Evolutionary conservation across 2,113 vertebrate species (phyloP).

Genomic region (Perca flavescens): DNA sequence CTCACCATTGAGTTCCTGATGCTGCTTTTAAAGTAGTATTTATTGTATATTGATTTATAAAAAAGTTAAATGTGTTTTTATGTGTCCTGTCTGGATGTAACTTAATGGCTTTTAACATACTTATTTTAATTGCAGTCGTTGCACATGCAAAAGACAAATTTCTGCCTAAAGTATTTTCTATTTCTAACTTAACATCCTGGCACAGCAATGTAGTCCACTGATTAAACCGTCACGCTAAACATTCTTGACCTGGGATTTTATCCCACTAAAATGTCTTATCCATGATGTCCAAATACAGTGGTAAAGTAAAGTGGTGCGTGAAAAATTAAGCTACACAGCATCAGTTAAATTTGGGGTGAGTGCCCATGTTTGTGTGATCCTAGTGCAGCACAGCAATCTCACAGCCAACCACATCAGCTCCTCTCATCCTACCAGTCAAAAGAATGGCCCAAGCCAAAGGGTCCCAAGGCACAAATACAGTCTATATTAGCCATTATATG

Average conservation of each 20-base stretch:
- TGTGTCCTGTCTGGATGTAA: no score
- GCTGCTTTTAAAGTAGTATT: no score
- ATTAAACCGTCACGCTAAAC: neutral
- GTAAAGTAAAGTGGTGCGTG: neutral
- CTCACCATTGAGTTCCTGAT: no score
- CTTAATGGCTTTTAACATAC: no score
- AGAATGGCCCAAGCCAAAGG: neutral
- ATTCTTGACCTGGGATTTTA: neutral
- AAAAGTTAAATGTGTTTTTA: no score
- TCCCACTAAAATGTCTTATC: neutral
- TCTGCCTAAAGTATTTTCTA: no score
- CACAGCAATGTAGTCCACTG: neutral
- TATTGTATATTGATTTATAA: no score
- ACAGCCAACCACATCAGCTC: conserved; percentile 1
- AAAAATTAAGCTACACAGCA: neutral
- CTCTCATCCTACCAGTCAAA: conserved; percentile 8
- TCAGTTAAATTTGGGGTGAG: neutral
- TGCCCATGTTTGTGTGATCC: neutral
- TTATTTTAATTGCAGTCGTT: no score
- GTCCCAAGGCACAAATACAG: neutral
- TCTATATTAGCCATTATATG: neutral
- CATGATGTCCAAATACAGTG: neutral
- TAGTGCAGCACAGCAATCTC: conserved; percentile 3
- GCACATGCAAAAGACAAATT: no score
- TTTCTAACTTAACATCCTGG: neutral